Evolutionary conservation across 2,797 vertebrate species (phyloP), one percentile per base, ranked within the genome.

Genomic region (Oceanodroma leucorhoa): DNA sequence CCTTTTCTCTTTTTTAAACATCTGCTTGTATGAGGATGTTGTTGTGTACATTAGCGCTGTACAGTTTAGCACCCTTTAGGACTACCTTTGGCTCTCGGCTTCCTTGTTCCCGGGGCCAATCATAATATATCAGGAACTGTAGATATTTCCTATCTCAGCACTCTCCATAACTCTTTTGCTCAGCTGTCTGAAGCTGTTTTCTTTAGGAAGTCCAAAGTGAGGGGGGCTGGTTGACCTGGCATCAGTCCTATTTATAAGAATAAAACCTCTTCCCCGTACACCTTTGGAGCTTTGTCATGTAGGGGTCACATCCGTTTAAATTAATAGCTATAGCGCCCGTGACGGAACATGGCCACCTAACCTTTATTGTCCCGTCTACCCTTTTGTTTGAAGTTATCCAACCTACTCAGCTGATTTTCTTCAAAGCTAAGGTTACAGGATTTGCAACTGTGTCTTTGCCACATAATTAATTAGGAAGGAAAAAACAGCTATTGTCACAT

Each of bases 201-300:
- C 99, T 98, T 99, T 98, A 99, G 99, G 99, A 99, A 99, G 98
- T 98, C 95, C 97, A 96, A 96, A 98, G 98, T 97, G 95, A 98
- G 87, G 96, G 93, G 92, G 98, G 97, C 97, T 97, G 97, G 96
- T 97, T 98, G 98, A 98, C 98, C 98, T 99, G 98, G 98, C 99
- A 98, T 97, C 97, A 97, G 97, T 98, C 98, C 98, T 97, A 97
- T 98, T 98, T 98, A 98, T 98, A 98, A 99, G 98, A 98, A 97
- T 84, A 94, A 96, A 98, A 97, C 95, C 97, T 96, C 98, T 97
- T 97, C 98, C 98, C 98, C 13, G 78, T 93, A 97, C 98, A 98
- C 98, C 98, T 98, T 97, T 97, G 97, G 95, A 97, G 96, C 98
- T 98, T 98, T 98, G 98, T 98, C 98, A 95, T 98, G 97, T 94